Percentiles rank a stretch among this genome's conserved stretches.
Evolutionary conservation across 2,113 vertebrate genomes (phyloP).

Genomic region (Antennarius striatus): DNA sequence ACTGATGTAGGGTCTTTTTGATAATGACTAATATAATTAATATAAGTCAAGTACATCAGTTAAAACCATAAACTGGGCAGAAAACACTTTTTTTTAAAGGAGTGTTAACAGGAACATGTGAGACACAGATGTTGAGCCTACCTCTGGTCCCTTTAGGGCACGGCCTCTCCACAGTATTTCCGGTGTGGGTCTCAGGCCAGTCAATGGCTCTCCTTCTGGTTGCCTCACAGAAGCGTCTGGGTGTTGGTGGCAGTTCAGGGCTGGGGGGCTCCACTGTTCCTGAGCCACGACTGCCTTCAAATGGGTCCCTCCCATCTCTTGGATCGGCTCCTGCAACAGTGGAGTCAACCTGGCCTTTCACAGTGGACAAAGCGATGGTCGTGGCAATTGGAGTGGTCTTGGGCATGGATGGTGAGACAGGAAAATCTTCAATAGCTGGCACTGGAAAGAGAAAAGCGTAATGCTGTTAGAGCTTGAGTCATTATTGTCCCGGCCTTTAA

Average conservation of each 20-base stretch:
- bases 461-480: conserved; percentile 29
- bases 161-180: conserved; percentile 91
- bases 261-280: conserved; percentile 84
- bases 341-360: conserved; percentile 79
- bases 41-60: neutral
- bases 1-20: too few species aligned
- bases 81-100: neutral
- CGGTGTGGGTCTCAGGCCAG: conserved; percentile 96
- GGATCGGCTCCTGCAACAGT: conserved; percentile 81
- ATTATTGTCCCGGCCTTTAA: conserved; percentile 36
- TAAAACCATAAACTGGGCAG: neutral
- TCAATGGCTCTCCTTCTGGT: conserved; percentile 87
- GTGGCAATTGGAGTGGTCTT: conserved; percentile 80
- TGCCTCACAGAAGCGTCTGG: conserved; percentile 91
- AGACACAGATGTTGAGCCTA: conserved; percentile 56
- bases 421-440: conserved; percentile 87
- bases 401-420: conserved; percentile 81
- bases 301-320: conserved; percentile 86
- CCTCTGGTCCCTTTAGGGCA: conserved; percentile 97
- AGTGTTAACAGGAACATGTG: neutral
- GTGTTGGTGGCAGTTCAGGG: conserved; percentile 87
- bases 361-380: conserved; percentile 81
- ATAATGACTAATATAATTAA: too few species aligned
- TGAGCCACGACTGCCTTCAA: conserved; percentile 79
- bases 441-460: conserved; percentile 73